These are phyloP conservation scores for Brachypodius melanocephalos DNA, from an alignment of 2,113 vertebrate species.

Conservation along the genomic window DNA sequence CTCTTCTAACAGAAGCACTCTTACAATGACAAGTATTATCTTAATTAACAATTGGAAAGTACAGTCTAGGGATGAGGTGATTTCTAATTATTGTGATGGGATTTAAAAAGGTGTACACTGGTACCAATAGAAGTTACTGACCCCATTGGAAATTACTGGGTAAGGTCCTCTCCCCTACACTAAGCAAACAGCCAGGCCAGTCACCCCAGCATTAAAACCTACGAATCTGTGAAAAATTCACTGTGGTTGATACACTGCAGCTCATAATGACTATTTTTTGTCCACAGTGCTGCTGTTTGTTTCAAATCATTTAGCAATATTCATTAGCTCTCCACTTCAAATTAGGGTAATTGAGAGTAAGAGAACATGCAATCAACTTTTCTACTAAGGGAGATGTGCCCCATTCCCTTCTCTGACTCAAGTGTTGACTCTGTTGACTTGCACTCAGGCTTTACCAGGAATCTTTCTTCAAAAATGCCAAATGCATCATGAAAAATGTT, in stretches of 20 bases:
- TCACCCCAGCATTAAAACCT: neutral
- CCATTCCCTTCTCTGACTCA: neutral
- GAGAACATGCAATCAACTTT: neutral
- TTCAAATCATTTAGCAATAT: constrained; percentile 38
- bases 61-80: neutral
- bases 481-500: neutral
- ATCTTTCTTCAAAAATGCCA: neutral
- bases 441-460: neutral
- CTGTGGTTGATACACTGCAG: neutral
- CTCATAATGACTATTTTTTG: neutral
- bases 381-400: neutral
- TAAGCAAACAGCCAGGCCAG: neutral
- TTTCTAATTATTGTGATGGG: neutral
- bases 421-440: neutral
- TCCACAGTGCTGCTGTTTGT: neutral
- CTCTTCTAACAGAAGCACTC: neutral
- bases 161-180: neutral
- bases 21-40: neutral
- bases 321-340: neutral
- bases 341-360: constrained; percentile 11
- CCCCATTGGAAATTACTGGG: neutral
- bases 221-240: neutral
- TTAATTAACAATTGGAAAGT: constrained; percentile 5
- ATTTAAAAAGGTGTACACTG: neutral
- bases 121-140: neutral